Percentiles rank a stretch among this genome's conserved stretches.
These are phyloP conservation scores for Leptopilina myrica DNA, from an alignment of 2,888 invertebrate species.

Conservation along the genomic window DNA sequence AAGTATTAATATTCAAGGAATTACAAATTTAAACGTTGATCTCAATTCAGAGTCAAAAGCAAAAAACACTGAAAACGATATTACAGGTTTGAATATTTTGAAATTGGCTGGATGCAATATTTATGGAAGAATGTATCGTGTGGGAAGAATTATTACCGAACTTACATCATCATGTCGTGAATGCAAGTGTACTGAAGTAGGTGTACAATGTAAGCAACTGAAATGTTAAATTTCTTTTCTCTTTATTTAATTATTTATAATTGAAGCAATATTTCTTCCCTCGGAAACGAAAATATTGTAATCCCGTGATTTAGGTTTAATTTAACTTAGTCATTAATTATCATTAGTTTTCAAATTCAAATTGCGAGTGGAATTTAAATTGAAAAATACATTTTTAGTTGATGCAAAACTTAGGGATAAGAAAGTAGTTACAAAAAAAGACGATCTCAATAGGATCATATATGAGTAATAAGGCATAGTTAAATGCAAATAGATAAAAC, in stretches of 20 bases:
- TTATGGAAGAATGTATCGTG: constrained; percentile 91
- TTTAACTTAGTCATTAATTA: not conserved
- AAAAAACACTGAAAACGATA: constrained; percentile 61
- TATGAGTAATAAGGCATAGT: too few relatives aligned
- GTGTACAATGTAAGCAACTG: constrained; percentile 88
- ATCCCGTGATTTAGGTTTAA: not conserved
- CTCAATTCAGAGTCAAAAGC: not conserved
- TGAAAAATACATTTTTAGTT: too few relatives aligned
- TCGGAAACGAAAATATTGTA: not conserved
- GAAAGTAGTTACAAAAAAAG: constrained; percentile 43
- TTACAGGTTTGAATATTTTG: constrained; percentile 79
- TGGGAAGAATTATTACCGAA: constrained; percentile 89
- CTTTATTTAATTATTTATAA: too few relatives aligned
- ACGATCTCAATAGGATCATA: constrained; percentile 54
- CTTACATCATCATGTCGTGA: constrained; percentile 89
- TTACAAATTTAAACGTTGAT: not conserved
- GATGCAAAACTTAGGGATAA: not conserved
- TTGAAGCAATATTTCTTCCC: too few relatives aligned
- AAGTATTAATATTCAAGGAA: constrained; percentile 15
- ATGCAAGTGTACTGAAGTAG: constrained; percentile 91
- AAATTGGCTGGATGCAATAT: constrained; percentile 93
- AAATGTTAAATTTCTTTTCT: constrained; percentile 77
- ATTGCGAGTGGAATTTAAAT: not conserved
- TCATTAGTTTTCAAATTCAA: not conserved
- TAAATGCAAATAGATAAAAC: too few relatives aligned